Evolutionary conservation across 2,113 vertebrate species (phyloP), one percentile per base, ranked within the genome.

Genomic region (Cottus gobio): DNA sequence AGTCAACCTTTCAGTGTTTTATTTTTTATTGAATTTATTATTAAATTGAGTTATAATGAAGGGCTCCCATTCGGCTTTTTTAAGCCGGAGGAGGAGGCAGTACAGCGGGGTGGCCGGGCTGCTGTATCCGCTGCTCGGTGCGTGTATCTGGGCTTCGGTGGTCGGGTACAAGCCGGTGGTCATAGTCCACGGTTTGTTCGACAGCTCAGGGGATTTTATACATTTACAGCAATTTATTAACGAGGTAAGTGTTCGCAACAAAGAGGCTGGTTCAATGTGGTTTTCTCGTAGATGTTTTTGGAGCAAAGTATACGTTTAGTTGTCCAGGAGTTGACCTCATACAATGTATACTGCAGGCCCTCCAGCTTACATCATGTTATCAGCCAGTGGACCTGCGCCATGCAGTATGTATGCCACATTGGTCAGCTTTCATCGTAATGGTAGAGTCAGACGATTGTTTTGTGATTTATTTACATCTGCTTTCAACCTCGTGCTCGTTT

Each of bases 131-230:
- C 86, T 92, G 34, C 74, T 86, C 61, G 89, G 83, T 77, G 90
- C 83, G 13, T 94, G 89, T 86, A 81, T 95, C 74, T 88, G 79
- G 84, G 93, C 90, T 85, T 86, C 94, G 1, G 93, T 90, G 1
- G 61, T 91, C 34, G 94, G 91, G 9, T 96, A 95, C 92, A 97
- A 96, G 85, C 97, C 97, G 26, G 95, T 97, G 77, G 92, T 98
- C 66, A 93, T 98, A 4, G 94, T 98, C 18, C 97, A 98, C 75
- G 97, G 97, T 58, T 90, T 98, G 64, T 97, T 98, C 90, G 96
- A 98, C 94, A 96, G 96, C 87, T 94, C 97, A 0, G 93, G 91
- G 39, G 95, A 95, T 84, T 97, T 98, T 82, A 90, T 78, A 71
- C 90, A 92, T 64, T 89, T 97, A 24, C 85, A 90, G 71, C 85